A percentile compares a stretch with the other conserved stretches of the same genome.
These are phyloP conservation scores for Netelia melanura DNA, from an alignment of 2,888 invertebrate species.

Conservation along the genomic window DNA sequence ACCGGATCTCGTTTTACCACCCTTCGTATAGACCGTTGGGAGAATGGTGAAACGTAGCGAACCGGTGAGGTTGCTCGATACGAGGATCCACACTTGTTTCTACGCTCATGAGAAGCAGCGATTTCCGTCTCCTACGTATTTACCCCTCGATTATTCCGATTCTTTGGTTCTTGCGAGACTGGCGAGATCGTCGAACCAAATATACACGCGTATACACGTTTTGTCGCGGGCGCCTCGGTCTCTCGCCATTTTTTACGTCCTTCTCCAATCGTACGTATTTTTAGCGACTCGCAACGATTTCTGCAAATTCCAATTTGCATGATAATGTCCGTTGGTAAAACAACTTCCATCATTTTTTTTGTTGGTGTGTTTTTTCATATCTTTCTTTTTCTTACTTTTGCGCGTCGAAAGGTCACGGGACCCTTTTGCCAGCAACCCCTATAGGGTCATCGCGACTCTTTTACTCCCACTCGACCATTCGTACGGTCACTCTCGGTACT, in stretches of 20 bases:
- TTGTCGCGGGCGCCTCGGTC: conserved; percentile 8
- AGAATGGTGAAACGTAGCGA: conserved; percentile 19
- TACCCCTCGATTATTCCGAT: conserved; percentile 55
- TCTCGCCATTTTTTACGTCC: background rate
- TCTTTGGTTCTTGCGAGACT: conserved; percentile 42
- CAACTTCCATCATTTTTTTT: background rate
- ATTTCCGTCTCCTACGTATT: conserved; percentile 53
- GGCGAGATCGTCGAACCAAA: conserved; percentile 11
- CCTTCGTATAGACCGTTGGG: conserved; percentile 59
- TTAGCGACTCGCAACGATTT: conserved; percentile 20
- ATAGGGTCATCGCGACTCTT: background rate
- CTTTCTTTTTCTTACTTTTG: background rate
- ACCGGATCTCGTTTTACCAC: conserved; percentile 71
- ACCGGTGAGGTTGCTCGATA: too few relatives aligned
- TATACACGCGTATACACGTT: conserved; percentile 4
- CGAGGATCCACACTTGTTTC: conserved; percentile 22
- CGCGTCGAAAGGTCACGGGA: background rate
- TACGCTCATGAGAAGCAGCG: conserved; percentile 45
- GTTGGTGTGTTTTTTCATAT: background rate
- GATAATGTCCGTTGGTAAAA: background rate
- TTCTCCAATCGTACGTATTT: background rate
- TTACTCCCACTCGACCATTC: background rate
- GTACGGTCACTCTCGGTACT: background rate
- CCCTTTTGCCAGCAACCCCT: background rate
- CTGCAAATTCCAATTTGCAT: background rate